These are phyloP conservation scores for Drosophila lacertosa DNA, from an alignment of 1,140 invertebrate genomes.

Conservation along the genomic window DNA sequence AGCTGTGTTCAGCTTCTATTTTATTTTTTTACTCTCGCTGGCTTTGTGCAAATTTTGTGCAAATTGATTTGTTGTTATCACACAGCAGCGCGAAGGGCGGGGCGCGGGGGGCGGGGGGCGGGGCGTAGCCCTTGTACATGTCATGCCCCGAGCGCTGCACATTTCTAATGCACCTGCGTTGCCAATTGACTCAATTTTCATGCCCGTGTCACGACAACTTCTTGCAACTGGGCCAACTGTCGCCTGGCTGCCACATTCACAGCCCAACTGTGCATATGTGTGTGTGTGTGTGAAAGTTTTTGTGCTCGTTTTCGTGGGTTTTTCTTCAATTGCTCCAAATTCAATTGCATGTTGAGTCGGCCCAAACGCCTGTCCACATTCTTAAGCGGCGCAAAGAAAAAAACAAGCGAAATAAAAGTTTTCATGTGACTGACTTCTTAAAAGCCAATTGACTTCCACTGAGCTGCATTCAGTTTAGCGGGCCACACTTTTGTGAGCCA, in stretches of 20 bases:
- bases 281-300: constrained; percentile 11
- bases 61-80: constrained; percentile 83
- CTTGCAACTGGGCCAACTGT: constrained; percentile 73
- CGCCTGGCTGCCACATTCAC: constrained; percentile 23
- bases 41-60: constrained; percentile 78
- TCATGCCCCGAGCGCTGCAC: constrained; percentile 43
- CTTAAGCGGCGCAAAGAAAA: constrained; percentile 47
- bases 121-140: constrained; percentile 42
- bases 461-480: constrained; percentile 50
- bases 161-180: constrained; percentile 78
- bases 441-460: constrained; percentile 74
- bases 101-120: not conserved
- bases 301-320: constrained; percentile 54
- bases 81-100: constrained; percentile 9
- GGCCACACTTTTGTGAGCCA: constrained; percentile 31
- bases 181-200: constrained; percentile 77
- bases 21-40: constrained; percentile 7
- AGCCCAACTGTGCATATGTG: not conserved
- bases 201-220: constrained; percentile 70
- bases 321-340: constrained; percentile 62
- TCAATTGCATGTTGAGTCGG: constrained; percentile 66
- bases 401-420: constrained; percentile 36
- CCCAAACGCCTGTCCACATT: constrained; percentile 52
- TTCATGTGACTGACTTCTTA: constrained; percentile 73
- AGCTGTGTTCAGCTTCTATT: constrained; percentile 14